A percentile compares a stretch with the other conserved stretches of the same genome.
Conservation (phyloP, 2,113 vertebrate species). For the Pangasianodon gigas region DNA sequence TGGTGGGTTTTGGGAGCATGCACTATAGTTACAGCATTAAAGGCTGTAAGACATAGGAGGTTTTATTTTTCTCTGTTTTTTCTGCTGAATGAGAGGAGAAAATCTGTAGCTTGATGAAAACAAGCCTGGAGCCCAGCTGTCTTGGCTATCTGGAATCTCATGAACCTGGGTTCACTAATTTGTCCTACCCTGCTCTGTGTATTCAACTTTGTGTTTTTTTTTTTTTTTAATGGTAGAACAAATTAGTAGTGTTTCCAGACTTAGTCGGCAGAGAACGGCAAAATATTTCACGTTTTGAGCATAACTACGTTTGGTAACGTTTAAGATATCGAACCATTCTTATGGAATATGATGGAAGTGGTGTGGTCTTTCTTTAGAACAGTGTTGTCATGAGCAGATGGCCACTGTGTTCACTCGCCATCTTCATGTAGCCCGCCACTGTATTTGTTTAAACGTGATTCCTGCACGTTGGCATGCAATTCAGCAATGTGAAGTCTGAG, state of each 20-base stretch:
- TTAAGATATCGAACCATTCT: not conserved
- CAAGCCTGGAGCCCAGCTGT: not conserved
- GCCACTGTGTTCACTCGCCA: not conserved
- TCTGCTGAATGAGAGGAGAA: not conserved
- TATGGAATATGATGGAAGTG: not conserved
- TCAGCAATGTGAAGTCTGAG: not conserved
- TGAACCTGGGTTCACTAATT: not conserved
- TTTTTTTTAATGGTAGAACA: not conserved
- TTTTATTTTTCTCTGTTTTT: not conserved
- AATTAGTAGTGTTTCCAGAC: not conserved
- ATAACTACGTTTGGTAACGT: too few relatives aligned
- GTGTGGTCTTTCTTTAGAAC: not conserved
- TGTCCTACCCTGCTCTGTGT: not conserved
- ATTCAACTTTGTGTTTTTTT: not conserved
- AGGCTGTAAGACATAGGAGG: not conserved
- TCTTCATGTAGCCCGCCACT: not conserved
- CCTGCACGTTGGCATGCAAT: not conserved
- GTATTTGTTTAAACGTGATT: not conserved
- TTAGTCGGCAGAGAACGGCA: not conserved
- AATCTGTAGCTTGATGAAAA: not conserved
- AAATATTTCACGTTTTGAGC: not conserved
- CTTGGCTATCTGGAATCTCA: not conserved
- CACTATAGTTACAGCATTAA: not conserved
- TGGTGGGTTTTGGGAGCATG: not conserved
- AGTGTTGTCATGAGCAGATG: not conserved